Conservation (phyloP, 2,797 vertebrate species). For the Acanthopagrus latus region DNA sequence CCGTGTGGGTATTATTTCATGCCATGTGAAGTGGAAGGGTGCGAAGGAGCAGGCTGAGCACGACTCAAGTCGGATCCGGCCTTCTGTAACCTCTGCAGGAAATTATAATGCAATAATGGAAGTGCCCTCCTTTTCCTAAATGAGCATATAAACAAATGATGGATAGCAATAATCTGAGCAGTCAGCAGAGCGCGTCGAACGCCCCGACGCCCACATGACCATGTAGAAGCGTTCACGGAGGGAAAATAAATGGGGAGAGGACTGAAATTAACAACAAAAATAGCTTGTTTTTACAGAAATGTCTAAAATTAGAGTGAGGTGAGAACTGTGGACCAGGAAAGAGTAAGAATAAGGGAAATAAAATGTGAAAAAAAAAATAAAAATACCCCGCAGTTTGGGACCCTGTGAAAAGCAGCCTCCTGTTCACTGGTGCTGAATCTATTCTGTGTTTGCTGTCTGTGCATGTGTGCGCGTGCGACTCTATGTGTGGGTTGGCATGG, state of each 20-base stretch:
- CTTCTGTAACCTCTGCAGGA: conserved; percentile 64
- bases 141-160: conserved; percentile 83
- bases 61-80: conserved; percentile 51
- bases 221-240: conserved; percentile 55
- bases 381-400: conserved; percentile 1
- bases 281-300: conserved; percentile 41
- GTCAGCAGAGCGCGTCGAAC: conserved; percentile 70
- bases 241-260: conserved; percentile 50
- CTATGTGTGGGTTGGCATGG: conserved; percentile 3
- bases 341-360: background rate
- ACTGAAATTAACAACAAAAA: conserved; percentile 47
- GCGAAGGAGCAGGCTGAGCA: conserved; percentile 1
- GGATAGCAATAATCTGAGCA: conserved; percentile 81
- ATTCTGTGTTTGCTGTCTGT: conserved; percentile 9
- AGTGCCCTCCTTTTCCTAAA: conserved; percentile 67
- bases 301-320: conserved; percentile 20
- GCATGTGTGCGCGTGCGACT: background rate
- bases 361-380: background rate
- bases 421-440: conserved; percentile 9
- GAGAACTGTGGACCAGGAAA: conserved; percentile 4
- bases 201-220: conserved; percentile 59
- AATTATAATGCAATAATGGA: conserved; percentile 74
- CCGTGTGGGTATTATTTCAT: conserved; percentile 11
- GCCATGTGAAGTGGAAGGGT: background rate
- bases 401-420: conserved; percentile 17